Evolutionary conservation across 2,113 vertebrate genomes (phyloP).

Genomic region (Lycaon pictus): DNA sequence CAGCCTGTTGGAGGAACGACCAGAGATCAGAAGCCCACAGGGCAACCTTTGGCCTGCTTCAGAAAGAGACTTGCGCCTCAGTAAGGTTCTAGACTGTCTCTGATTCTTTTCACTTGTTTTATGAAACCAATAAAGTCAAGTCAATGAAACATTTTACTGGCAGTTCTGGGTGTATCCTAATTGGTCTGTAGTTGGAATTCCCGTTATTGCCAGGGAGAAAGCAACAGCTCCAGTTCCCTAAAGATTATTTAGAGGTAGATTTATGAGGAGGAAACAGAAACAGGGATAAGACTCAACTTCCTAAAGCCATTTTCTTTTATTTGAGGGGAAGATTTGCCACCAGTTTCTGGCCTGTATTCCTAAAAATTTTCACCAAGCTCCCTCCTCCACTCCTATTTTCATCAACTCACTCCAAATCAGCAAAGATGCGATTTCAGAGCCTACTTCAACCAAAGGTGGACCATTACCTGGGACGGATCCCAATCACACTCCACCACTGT

Average conservation of each 20-base stretch:
- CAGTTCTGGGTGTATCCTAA: constrained; percentile 71
- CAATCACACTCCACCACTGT: not conserved
- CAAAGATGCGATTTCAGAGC: not conserved
- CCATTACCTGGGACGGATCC: not conserved
- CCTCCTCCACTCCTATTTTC: not conserved
- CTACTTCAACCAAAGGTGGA: not conserved
- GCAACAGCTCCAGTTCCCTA: constrained; percentile 31
- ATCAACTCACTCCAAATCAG: not conserved
- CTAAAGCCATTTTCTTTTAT: constrained; percentile 64
- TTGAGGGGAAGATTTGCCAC: not conserved
- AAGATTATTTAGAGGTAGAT: constrained; percentile 46
- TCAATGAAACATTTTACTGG: constrained; percentile 77
- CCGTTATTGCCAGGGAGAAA: constrained; percentile 65
- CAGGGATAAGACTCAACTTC: constrained; percentile 37
- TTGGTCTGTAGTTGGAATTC: constrained; percentile 78
- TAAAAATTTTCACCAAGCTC: not conserved
- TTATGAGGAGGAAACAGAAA: constrained; percentile 60
- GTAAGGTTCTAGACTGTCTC: constrained; percentile 56
- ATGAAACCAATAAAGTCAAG: constrained; percentile 81
- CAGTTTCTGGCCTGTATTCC: not conserved
- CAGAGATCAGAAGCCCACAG: not conserved
- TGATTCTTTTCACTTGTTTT: constrained; percentile 77
- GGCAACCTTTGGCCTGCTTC: not conserved
- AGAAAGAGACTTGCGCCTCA: constrained; percentile 50
- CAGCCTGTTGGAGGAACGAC: not conserved